Base-by-base conservation (phyloP, 2,888 invertebrate genomes). In the Rapana venosa region DNA sequence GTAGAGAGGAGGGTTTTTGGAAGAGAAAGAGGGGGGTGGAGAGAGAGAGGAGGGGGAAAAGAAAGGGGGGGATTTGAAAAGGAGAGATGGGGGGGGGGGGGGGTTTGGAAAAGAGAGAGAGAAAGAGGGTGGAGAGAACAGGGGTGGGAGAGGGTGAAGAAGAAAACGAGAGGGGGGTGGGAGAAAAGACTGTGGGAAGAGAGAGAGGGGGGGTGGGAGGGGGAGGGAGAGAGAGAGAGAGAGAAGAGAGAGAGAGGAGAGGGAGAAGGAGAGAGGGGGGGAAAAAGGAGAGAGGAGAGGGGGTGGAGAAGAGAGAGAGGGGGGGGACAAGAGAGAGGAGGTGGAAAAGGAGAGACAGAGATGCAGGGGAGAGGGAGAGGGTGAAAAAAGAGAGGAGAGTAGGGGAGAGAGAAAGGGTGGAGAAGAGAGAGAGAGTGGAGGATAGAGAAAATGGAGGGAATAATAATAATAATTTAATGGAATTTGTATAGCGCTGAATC, bases 251-350 rank as follows among this genome's bases (percentile, higher is more conserved):
- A 36, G 26, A 66, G 61, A 36, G 36, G 36, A 88, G 83, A 88
- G 66, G n/a, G 61, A 88, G 83, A 88, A 15, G 77, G 61, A 89
- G 35, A 86, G 66, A 70, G 84, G 83, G 61, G 17, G 58, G 22
- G 47, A n/a, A 36, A 47, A 32, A 87, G 47, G 77, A 35, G 58
- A 56, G 74, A 66, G 77, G 70, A 66, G 61, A 89, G 70, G 77
- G 83, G 32, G 32, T 70, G 74, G 70, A 32, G 70, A 56, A 58
- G n/a, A 61, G n/a, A 58, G 32, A 32, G 26, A 32, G 32, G 32
- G 32, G 77, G 32, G 77, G 17, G 77, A 79, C 30, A 79, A 32
- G 32, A 26, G 32, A 32, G 26, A 17, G 32, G 32, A 30, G 6
- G 32, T 4, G 32, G 32, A 32, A 79, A 32, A 79, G 77, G 32